Conservation (phyloP, 2,797 vertebrate species). For the Mus caroli region DNA sequence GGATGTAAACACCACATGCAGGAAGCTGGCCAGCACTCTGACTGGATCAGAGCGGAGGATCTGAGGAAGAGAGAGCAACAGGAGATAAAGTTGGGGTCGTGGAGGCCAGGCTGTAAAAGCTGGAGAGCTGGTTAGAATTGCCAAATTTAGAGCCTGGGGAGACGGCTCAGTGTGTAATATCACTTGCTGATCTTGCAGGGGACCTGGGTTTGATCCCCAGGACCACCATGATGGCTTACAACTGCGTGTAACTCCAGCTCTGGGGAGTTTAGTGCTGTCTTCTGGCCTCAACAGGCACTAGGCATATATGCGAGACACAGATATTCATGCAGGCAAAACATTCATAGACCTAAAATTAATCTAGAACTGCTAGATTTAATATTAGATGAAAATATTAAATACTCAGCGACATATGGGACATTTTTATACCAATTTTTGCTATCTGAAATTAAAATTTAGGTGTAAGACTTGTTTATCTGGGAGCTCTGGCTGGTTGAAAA, state of each 20-base stretch:
- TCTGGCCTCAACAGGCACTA: not conserved
- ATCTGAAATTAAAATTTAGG: conserved; percentile 43
- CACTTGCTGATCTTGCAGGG: not conserved
- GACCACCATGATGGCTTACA: not conserved
- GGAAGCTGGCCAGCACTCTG: not conserved
- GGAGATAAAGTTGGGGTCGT: not conserved
- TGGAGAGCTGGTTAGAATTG: not conserved
- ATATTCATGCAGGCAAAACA: not conserved
- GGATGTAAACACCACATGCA: not conserved
- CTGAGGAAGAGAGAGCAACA: no score
- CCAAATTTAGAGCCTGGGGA: not conserved
- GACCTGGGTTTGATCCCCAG: not conserved
- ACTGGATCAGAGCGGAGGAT: not conserved
- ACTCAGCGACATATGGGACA: not conserved
- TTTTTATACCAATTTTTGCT: conserved; percentile 1
- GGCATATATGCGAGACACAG: not conserved
- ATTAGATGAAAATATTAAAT: conserved; percentile 14
- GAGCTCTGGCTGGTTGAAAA: not conserved
- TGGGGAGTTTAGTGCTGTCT: not conserved
- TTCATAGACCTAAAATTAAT: not conserved
- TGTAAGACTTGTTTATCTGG: not conserved
- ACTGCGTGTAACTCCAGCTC: not conserved
- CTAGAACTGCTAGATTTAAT: not conserved
- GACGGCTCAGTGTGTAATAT: not conserved
- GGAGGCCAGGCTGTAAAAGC: not conserved